Conservation (phyloP, 2,797 vertebrate genomes). For the Todus mexicanus region DNA sequence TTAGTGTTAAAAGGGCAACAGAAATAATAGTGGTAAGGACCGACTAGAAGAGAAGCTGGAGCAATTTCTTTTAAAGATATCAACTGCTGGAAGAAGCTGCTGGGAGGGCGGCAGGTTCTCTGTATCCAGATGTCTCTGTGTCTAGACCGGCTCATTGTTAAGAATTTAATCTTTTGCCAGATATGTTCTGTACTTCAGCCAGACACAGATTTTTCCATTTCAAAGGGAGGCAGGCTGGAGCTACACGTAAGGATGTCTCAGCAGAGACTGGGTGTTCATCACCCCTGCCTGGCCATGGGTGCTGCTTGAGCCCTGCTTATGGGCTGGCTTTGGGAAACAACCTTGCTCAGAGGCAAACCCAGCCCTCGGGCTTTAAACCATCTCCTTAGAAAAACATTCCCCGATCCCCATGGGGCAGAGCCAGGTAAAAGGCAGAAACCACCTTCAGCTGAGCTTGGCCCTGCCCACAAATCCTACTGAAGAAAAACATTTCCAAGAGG, state of each 20-base stretch:
- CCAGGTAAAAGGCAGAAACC: not conserved
- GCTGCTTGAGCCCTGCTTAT: accelerated
- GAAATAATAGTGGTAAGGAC: not conserved
- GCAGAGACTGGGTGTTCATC: not conserved
- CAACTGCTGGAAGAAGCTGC: not conserved
- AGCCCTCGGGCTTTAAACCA: not conserved
- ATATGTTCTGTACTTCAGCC: not conserved
- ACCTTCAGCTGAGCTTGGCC: not conserved
- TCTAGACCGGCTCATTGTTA: not conserved
- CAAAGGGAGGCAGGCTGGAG: not conserved
- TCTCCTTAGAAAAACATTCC: not conserved
- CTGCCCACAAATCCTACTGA: not conserved
- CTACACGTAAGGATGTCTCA: accelerated
- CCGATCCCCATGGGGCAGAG: not conserved
- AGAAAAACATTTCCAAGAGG: not conserved
- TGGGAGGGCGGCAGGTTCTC: not conserved
- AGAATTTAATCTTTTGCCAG: not conserved
- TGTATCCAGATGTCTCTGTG: not conserved
- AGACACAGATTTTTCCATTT: not conserved
- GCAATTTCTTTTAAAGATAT: not conserved
- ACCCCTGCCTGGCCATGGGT: accelerated
- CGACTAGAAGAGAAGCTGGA: not conserved
- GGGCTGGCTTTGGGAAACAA: not conserved
- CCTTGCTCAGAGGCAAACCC: not conserved
- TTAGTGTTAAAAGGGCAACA: not conserved